phyloP scores from a whole-genome alignment of 2,797 vertebrate genomes.

The Karalla daura region DNA sequence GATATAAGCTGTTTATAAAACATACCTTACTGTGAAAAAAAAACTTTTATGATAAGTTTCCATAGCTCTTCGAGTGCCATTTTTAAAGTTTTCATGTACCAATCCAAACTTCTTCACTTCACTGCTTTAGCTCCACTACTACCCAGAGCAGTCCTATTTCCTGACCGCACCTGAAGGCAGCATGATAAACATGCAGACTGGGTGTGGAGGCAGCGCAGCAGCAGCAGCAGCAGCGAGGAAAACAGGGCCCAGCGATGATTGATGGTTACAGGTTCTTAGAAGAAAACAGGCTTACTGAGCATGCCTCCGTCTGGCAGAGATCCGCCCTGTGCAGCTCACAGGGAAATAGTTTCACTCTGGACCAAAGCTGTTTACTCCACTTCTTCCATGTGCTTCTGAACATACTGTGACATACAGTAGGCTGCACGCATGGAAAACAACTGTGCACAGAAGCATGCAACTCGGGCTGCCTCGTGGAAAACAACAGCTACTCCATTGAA shows the following conservation, averaged over 20 bases:
- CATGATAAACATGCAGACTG: constrained; percentile 79
- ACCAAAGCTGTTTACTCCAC: constrained; percentile 59
- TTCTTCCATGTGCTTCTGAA: constrained; percentile 27
- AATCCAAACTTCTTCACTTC: background rate
- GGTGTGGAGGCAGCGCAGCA: constrained; percentile 76
- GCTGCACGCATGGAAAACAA: constrained; percentile 24
- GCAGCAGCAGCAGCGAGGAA: constrained; percentile 55
- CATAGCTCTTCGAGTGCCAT: too few relatives aligned
- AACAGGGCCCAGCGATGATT: constrained; percentile 81
- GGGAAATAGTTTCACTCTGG: constrained; percentile 65
- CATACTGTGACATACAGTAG: constrained; percentile 26
- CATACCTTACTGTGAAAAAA: too few relatives aligned
- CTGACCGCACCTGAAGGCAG: constrained; percentile 47
- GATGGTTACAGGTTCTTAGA: constrained; percentile 86
- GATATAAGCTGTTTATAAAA: too few relatives aligned
- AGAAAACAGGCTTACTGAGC: constrained; percentile 85
- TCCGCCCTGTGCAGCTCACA: constrained; percentile 55
- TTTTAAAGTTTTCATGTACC: background rate
- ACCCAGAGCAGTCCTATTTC: accelerated
- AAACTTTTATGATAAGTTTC: too few relatives aligned
- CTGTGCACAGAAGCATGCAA: constrained; percentile 25
- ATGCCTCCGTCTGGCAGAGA: constrained; percentile 70
- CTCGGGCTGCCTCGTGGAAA: background rate
- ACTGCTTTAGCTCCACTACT: background rate
- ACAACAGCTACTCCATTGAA: background rate